A percentile compares a stretch with the other conserved stretches of the same genome.
Evolutionary conservation across 2,888 invertebrate species (phyloP).

Genomic region (Machimus rusticus): DNA sequence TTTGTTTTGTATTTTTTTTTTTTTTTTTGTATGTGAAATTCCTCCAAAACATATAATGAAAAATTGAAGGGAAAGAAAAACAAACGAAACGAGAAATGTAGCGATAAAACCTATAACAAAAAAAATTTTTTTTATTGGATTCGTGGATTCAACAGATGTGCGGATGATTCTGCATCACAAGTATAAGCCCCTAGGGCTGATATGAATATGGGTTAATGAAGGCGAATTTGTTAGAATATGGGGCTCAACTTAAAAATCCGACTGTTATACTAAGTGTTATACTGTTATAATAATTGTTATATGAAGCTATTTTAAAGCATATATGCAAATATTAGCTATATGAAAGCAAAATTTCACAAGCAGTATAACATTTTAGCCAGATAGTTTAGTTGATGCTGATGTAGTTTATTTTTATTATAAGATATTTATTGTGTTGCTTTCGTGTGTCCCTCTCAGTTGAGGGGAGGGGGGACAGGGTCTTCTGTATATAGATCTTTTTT

Average conservation of each 20-base stretch:
- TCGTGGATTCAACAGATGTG: background rate
- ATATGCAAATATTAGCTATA: no score
- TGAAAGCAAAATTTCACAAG: no score
- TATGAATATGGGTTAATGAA: background rate
- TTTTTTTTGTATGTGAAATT: background rate
- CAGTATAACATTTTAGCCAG: background rate
- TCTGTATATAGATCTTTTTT: background rate
- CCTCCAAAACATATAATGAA: background rate
- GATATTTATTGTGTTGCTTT: no score
- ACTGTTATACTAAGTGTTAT: background rate
- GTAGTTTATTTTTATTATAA: no score
- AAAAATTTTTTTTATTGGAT: background rate
- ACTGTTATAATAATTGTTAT: background rate
- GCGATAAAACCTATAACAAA: background rate
- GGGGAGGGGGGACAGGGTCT: no score
- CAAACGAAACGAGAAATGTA: background rate
- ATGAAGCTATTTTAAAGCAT: background rate
- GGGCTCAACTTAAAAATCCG: background rate
- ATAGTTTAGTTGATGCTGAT: background rate
- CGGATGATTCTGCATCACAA: background rate
- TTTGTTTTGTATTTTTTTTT: background rate
- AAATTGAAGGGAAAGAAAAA: background rate
- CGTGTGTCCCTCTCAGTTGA: no score
- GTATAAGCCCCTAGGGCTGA: background rate
- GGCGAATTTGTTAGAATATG: background rate